Base-by-base conservation (phyloP, 2,113 vertebrate genomes). In the Pachypanchax playfairii region DNA sequence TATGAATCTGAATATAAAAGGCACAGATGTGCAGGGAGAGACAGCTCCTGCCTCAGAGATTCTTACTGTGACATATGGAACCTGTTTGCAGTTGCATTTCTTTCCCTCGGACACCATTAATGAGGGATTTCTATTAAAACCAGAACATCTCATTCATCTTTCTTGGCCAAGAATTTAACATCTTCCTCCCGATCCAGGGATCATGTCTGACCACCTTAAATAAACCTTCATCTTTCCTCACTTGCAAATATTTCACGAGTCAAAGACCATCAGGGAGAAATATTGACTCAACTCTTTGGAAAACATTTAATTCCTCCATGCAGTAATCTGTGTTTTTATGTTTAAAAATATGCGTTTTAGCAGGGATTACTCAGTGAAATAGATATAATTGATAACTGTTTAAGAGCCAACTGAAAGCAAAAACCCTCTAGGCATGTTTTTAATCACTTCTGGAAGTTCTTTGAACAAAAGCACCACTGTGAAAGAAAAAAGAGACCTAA, bases 31-130 rank as follows among this genome's bases (percentile, higher is more conserved):
- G 26, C 51, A 33, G 17, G 15, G 52, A 18, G 22, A 31, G 28
- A 50, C 72, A 49, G 58, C 56, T 41, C 22, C 52, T 20, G 71
- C 80, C 76, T 67, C 73, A 55, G 70, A 84, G 73, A 65, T 59
- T 73, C 59, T 35, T 69, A 48, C 56, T 49, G 65, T 52, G 70
- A 82, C 87, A 89, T 90, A 87, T 85, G 88, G 85, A 82, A 80
- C 61, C 52, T 14, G 53, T 77, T 80, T 64, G 33, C 61, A n/a
- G 0, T 64, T 64, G 65, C 14, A 35, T 60, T 75, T 67, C 61
- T 77, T 51, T 78, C 83, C 83, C 70, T 84, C 17, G 63, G 87
- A 79, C 74, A 76, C 31, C 28, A 60, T 69, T 88, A 89, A 88
- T 86, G 72, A 90, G 83, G 62, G 39, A 66, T 33, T 73, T 69